A percentile compares a stretch with the other conserved stretches of the same genome.
Evolutionary conservation across 2,888 invertebrate species (phyloP).

Genomic region (Lottia gigantea): DNA sequence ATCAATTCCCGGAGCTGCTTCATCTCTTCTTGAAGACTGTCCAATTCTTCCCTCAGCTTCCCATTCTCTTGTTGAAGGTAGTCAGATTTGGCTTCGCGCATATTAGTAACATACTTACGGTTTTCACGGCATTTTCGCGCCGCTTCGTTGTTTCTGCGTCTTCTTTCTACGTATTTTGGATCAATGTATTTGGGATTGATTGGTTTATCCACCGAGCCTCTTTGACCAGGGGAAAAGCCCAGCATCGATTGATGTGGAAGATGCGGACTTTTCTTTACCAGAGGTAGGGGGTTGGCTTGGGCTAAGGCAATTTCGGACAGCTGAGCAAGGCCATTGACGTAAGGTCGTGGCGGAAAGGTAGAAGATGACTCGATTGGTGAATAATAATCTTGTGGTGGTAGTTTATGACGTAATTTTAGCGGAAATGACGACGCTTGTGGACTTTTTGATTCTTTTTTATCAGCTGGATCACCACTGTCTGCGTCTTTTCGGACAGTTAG

Average conservation of each 20-base stretch:
- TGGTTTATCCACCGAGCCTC: slow-evolving; percentile 17
- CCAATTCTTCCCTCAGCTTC: slow-evolving; percentile 80
- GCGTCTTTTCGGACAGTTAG: slow-evolving; percentile 32
- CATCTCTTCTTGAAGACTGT: slow-evolving; percentile 89
- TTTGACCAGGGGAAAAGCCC: slow-evolving; percentile 10
- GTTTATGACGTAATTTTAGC: slow-evolving; percentile 56
- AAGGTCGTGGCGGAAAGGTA: slow-evolving; percentile 30
- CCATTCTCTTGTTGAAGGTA: slow-evolving; percentile 69
- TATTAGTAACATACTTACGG: slow-evolving; percentile 66
- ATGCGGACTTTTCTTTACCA: slow-evolving; percentile 33
- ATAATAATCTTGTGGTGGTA: slow-evolving; percentile 30
- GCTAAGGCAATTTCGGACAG: slow-evolving; percentile 57
- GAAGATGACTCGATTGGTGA: slow-evolving; percentile 18
- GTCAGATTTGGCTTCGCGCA: slow-evolving; percentile 65
- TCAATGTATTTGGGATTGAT: slow-evolving; percentile 40
- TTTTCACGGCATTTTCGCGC: slow-evolving; percentile 70
- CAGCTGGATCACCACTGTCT: slow-evolving; percentile 20
- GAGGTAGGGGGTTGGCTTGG: slow-evolving; percentile 45
- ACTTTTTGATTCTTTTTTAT: slow-evolving; percentile 28
- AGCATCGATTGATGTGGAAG: background rate
- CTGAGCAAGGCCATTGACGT: slow-evolving; percentile 55
- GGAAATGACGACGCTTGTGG: slow-evolving; percentile 49
- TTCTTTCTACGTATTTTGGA: slow-evolving; percentile 68
- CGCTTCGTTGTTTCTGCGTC: slow-evolving; percentile 70
- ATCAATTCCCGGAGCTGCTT: slow-evolving; percentile 80